Base-by-base conservation (phyloP, 2,113 vertebrate species). In the Ibidorhyncha struthersii region DNA sequence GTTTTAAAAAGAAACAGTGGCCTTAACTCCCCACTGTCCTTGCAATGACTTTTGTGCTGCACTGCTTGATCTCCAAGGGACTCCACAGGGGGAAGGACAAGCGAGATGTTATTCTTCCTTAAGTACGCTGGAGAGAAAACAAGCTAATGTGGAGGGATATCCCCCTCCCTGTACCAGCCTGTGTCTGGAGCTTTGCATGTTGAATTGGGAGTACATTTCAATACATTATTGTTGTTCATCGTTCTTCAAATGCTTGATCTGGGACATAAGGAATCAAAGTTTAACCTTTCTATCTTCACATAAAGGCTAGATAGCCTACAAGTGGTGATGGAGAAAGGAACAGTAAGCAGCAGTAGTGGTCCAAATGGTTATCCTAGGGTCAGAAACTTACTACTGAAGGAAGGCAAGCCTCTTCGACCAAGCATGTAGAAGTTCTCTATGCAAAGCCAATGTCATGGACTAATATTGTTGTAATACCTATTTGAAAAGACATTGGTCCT, bases 261-360 rank as follows among this genome's bases (percentile, higher is more conserved):
- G 22, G 8, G 29, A 67, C 12, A 22, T 29, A 22, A 66, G 12
- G 47, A 78, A 79, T 41, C 2, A 25, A 79, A 76, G 11, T 65
- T 47, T 32, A 45, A 23, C 8, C 9, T 56, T 41, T 72, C 3
- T 30, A 25, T 23, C 49, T 50, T 50, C 49, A 50, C 12, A 6
- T 50, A 38, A 69, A 59, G 4, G 4, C 47, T 63, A 59, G 14
- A 23, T 59, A 72, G 26, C 4, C 16, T n/a, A 2, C 14, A 47
- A 67, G 25, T 14, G 8, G 6, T 55, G 21, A 47, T 38, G 26
- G 22, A 71, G 9, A 47, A 21, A 32, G 1, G 11, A 8, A 23
- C 4, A 49, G 4, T 53, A 85, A 47, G 14, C 12, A 34, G 14
- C 0, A 0, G 11, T 14, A 66, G 5, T 1, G 0, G 9, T 56